phyloP scores from a whole-genome alignment of 2,797 vertebrate genomes.

The Salmo trutta region DNA sequence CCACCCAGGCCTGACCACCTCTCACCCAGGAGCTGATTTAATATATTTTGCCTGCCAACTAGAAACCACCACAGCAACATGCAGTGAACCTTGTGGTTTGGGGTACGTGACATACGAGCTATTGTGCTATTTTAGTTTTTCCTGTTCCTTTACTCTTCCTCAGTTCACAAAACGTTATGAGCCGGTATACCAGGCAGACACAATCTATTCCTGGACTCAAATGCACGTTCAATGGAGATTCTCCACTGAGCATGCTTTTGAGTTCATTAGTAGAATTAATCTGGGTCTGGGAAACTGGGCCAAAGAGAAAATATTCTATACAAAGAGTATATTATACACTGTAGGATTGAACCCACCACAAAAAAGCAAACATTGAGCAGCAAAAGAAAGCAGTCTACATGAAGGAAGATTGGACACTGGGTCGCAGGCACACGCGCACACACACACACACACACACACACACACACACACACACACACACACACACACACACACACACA shows the following conservation, averaged over 20 bases:
- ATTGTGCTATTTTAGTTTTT: constrained; percentile 27
- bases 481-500: neutral
- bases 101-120: constrained; percentile 21
- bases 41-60: constrained; percentile 31
- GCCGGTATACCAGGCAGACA: neutral
- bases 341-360: neutral
- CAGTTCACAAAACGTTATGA: neutral
- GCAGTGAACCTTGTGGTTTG: constrained; percentile 16
- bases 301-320: neutral
- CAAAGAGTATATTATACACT: neutral
- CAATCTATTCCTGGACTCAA: neutral
- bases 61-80: constrained; percentile 26
- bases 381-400: neutral
- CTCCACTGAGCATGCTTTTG: neutral
- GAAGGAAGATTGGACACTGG: neutral
- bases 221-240: neutral
- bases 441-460: neutral
- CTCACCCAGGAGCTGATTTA: constrained; percentile 25
- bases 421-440: neutral
- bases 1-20: constrained; percentile 40
- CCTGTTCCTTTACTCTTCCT: constrained; percentile 41
- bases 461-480: constrained; percentile 27
- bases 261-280: neutral
- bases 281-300: neutral
- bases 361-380: neutral